Percentiles rank a stretch among this genome's conserved stretches.
phyloP scores from a whole-genome alignment of 1,140 invertebrate species.

The Eupeodes corollae region DNA sequence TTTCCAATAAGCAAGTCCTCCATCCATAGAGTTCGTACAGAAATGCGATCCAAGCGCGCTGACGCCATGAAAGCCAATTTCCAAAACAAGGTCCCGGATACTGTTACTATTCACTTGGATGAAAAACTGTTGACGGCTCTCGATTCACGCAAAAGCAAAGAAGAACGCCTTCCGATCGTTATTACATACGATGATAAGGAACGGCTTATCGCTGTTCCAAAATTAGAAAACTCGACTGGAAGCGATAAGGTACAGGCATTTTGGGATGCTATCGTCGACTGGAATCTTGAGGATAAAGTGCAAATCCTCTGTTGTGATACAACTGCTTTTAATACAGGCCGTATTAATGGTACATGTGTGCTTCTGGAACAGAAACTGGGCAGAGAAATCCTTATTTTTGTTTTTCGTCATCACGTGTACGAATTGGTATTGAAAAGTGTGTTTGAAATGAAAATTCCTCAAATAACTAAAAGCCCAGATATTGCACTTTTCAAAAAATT shows the following conservation, averaged over 20 bases:
- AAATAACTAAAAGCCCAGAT: conserved; percentile 8
- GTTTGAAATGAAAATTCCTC: conserved; percentile 11
- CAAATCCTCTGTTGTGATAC: conserved; percentile 6
- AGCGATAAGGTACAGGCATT: conserved; percentile 3
- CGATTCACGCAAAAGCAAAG: not conserved
- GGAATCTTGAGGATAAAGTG: conserved; percentile 5
- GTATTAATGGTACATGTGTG: not conserved
- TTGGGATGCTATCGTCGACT: conserved; percentile 4
- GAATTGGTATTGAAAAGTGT: conserved; percentile 13
- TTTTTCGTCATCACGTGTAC: conserved; percentile 15
- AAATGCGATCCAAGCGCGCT: conserved; percentile 4
- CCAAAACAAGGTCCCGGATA: not conserved
- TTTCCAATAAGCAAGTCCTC: conserved; percentile 3
- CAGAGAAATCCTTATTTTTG: conserved; percentile 12
- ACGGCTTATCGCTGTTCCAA: conserved; percentile 4
- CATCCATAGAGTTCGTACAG: conserved; percentile 3
- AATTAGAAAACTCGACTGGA: conserved; percentile 6
- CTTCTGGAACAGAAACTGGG: too few relatives aligned
- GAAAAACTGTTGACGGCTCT: conserved; percentile 1
- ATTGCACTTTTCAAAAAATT: conserved; percentile 11
- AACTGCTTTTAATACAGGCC: not conserved
- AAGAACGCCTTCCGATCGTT: conserved; percentile 3
- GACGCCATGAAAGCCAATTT: conserved; percentile 5
- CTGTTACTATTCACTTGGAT: conserved; percentile 3
- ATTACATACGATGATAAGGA: conserved; percentile 3